These are phyloP conservation scores for Darevskia nairensis DNA, from an alignment of 2,797 vertebrate species.

Conservation along the genomic window DNA sequence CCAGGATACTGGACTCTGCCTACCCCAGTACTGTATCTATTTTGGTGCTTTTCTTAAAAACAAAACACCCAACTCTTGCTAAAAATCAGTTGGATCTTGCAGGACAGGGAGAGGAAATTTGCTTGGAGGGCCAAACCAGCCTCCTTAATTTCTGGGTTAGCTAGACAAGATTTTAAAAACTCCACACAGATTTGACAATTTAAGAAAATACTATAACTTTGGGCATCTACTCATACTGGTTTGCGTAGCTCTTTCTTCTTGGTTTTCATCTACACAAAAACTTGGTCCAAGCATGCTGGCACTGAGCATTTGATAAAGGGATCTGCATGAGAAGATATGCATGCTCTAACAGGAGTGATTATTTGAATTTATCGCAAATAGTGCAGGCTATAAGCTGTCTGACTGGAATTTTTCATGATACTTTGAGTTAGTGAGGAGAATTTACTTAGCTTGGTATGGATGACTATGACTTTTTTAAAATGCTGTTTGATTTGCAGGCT, in stretches of 20 bases:
- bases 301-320: slow-evolving; percentile 61
- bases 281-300: slow-evolving; percentile 47
- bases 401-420: background rate
- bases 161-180: background rate
- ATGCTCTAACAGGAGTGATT: slow-evolving; percentile 14
- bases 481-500: slow-evolving; percentile 57
- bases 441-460: slow-evolving; percentile 5
- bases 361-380: slow-evolving; percentile 50
- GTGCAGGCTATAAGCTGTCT: slow-evolving; percentile 30
- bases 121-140: background rate
- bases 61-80: too few relatives aligned
- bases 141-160: slow-evolving; percentile 14
- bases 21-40: too few relatives aligned
- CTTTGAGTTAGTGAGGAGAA: slow-evolving; percentile 21
- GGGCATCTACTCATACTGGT: background rate
- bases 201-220: slow-evolving; percentile 41
- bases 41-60: too few relatives aligned
- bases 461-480: slow-evolving; percentile 53
- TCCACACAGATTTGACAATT: background rate
- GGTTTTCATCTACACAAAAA: slow-evolving; percentile 50
- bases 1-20: too few relatives aligned
- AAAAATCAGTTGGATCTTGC: too few relatives aligned
- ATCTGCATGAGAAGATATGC: slow-evolving; percentile 46
- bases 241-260: slow-evolving; percentile 35
- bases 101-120: background rate